These are phyloP conservation scores for Camponotus floridanus DNA, from an alignment of 1,140 invertebrate species.

Conservation along the genomic window DNA sequence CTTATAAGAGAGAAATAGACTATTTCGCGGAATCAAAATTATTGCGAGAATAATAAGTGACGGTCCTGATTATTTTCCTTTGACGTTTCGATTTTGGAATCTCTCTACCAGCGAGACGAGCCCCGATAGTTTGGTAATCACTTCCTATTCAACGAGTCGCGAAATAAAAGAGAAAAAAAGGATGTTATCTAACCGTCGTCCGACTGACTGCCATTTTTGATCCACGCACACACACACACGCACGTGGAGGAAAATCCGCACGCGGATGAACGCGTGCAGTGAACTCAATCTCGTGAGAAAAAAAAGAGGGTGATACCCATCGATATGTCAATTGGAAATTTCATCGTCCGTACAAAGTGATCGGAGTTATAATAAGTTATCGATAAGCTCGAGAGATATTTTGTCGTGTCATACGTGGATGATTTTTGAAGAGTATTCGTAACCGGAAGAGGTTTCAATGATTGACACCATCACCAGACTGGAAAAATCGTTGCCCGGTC, in stretches of 20 bases:
- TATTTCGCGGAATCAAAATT: not conserved
- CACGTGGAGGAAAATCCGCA: not conserved
- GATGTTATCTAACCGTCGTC: conserved; percentile 53
- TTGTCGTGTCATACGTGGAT: not conserved
- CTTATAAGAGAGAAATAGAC: not conserved
- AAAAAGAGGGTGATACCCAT: not conserved
- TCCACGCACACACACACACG: conserved; percentile 31
- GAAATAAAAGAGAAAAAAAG: not conserved
- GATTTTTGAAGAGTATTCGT: not conserved
- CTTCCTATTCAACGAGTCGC: conserved; percentile 34
- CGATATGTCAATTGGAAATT: not conserved
- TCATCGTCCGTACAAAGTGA: not conserved
- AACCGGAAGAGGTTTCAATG: not conserved
- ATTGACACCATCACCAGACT: not conserved
- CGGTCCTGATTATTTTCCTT: conserved; percentile 2
- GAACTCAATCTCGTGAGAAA: conserved; percentile 5
- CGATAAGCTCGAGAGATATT: not conserved
- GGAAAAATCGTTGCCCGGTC: not conserved
- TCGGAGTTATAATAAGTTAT: no score
- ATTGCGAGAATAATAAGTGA: not conserved
- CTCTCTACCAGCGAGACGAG: not conserved
- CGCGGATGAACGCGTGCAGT: not conserved
- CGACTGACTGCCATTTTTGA: conserved; percentile 63
- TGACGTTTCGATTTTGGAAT: conserved; percentile 5
- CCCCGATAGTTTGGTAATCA: not conserved